Base-by-base conservation (phyloP, 2,797 vertebrate genomes). In the Falco biarmicus region DNA sequence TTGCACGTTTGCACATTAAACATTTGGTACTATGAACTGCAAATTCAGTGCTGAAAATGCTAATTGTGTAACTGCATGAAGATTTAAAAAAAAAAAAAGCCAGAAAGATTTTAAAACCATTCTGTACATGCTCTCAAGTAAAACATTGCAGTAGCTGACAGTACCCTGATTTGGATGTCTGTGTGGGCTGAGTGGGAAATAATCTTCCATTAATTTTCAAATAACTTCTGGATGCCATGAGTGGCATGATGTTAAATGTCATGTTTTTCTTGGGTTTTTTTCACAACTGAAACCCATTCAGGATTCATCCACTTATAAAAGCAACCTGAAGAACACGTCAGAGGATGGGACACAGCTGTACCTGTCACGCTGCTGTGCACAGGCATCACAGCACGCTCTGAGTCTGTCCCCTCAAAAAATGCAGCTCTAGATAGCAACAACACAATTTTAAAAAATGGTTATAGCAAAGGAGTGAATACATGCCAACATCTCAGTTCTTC, bases 191-290 rank as follows among this genome's bases (percentile, higher is more conserved):
- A 64, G 81, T 14, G 32, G 50, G 63, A 95, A 89, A 90, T 79
- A 82, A 92, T 54, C 68, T 94, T 50, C 70, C 81, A 79, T 76
- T 90, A 79, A 73, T 87, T 96, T 96, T 87, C 69, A 86, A 7
- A 71, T 51, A 74, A 53, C 37, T 90, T 80, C 70, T 54, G 54
- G 66, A 24, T 87, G 66, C 47, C 32, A 29, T 3, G 4, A 79
- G 70, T 73, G 10, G 15, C 12, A 0, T 61, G 17, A 69, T 41
- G n/a, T 76, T 90, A 69, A 53, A 7, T 60, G 76, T 70, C 80
- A 29, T 60, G 21, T 75, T 94, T 61, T 89, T 45, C 54, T 47
- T 54, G 31, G 25, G 1, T 1, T 74, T 80, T 63, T 87, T 80
- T 68, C 68, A 60, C 41, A 75, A 41, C 28, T 69, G 59, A 87